These are phyloP conservation scores for Aproaerema taeniolella DNA, from an alignment of 2,888 invertebrate species.

Conservation along the genomic window DNA sequence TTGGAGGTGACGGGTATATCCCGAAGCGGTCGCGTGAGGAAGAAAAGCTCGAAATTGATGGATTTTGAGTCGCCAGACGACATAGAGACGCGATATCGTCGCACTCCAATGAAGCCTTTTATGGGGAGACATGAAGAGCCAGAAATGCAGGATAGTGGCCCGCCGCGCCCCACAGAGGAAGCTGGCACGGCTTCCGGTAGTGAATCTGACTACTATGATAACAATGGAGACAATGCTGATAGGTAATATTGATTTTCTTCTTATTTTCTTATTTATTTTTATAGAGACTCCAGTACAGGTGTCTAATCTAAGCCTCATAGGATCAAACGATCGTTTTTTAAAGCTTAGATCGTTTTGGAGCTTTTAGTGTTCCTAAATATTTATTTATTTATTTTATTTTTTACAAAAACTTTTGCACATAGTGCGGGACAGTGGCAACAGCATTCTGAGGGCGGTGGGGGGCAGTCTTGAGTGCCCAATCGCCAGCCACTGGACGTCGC, in stretches of 20 bases:
- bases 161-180: conserved; percentile 42
- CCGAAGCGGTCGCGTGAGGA: conserved; percentile 92
- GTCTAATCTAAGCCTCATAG: too few species aligned
- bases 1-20: conserved; percentile 92
- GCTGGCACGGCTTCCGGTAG: conserved; percentile 56
- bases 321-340: too few species aligned
- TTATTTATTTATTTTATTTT: too few species aligned
- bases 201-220: conserved; percentile 68
- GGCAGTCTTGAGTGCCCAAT: too few species aligned
- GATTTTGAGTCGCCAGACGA: conserved; percentile 96
- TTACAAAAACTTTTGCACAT: too few species aligned
- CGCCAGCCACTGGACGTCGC: too few species aligned
- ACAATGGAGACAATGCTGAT: conserved; percentile 60
- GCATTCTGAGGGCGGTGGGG: too few species aligned
- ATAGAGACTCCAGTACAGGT: background rate
- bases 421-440: too few species aligned
- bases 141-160: conserved; percentile 37
- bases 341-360: too few species aligned
- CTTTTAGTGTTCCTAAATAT: too few species aligned
- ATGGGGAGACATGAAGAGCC: conserved; percentile 39
- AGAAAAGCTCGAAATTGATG: conserved; percentile 95
- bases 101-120: conserved; percentile 52
- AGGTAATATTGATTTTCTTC: conserved; percentile 35
- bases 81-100: conserved; percentile 79
- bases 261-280: conserved; percentile 5